Evolutionary conservation across 2,888 invertebrate genomes (phyloP).

Genomic region (Leptinotarsa peninsularis): DNA sequence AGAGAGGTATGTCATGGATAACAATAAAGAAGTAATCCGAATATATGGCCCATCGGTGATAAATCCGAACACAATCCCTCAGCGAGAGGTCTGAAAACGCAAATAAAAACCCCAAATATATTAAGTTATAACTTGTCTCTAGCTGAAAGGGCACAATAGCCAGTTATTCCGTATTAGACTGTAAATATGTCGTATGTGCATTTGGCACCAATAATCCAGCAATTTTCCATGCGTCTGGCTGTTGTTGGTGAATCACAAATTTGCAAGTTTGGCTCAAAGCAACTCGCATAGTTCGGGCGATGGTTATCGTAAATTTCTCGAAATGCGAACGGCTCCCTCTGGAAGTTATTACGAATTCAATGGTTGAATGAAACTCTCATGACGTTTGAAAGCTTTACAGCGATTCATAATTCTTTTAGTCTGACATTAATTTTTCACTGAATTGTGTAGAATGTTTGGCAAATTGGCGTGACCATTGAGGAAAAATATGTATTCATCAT

Average conservation of each 20-base stretch:
- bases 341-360: background rate
- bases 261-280: conserved; percentile 49
- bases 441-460: background rate
- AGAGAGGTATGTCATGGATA: background rate
- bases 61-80: conserved; percentile 5
- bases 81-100: conserved; percentile 11
- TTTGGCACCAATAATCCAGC: conserved; percentile 49
- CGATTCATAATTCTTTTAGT: background rate
- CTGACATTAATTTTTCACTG: background rate
- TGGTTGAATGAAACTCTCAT: background rate
- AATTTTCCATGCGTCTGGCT: conserved; percentile 53
- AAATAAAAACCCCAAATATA: conserved; percentile 29
- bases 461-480: too few relatives aligned
- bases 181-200: conserved; percentile 47
- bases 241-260: conserved; percentile 50
- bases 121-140: conserved; percentile 30
- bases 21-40: background rate
- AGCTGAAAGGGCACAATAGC: conserved; percentile 30
- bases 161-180: conserved; percentile 37
- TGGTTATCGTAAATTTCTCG: background rate
- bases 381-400: background rate
- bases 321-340: background rate
- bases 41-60: background rate
- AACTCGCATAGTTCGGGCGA: background rate
- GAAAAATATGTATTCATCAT: too few relatives aligned